Conservation (phyloP, 2,797 vertebrate species). For the Steatocranus sp. region DNA sequence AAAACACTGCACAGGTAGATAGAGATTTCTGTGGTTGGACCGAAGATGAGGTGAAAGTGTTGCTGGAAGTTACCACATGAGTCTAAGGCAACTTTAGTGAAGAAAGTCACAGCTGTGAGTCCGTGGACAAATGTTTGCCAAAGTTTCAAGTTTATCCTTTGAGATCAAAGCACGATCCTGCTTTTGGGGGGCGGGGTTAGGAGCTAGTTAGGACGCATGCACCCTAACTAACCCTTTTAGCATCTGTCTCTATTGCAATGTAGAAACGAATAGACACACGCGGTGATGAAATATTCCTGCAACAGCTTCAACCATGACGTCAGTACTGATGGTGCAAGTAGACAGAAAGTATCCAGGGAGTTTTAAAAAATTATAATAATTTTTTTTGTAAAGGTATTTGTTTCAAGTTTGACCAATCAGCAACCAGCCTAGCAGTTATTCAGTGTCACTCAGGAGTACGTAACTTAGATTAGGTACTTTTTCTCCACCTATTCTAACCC, state of each 20-base stretch:
- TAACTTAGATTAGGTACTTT: neutral
- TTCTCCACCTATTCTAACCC: neutral
- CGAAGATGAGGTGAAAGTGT: neutral
- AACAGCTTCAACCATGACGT: neutral
- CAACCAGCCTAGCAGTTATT: neutral
- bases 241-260: neutral
- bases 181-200: neutral
- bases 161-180: neutral
- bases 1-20: neutral
- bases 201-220: neutral
- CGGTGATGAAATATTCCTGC: neutral
- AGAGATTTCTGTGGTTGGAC: neutral
- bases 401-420: neutral
- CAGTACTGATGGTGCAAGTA: neutral
- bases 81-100: neutral
- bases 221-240: neutral
- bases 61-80: neutral
- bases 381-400: neutral
- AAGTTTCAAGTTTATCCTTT: neutral
- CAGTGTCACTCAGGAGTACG: neutral
- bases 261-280: neutral
- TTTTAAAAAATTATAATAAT: accelerated
- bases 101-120: neutral
- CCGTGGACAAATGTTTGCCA: neutral
- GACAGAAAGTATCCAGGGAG: neutral